Conservation (phyloP, 2,888 invertebrate genomes). For the Drosophila ezoana region DNA sequence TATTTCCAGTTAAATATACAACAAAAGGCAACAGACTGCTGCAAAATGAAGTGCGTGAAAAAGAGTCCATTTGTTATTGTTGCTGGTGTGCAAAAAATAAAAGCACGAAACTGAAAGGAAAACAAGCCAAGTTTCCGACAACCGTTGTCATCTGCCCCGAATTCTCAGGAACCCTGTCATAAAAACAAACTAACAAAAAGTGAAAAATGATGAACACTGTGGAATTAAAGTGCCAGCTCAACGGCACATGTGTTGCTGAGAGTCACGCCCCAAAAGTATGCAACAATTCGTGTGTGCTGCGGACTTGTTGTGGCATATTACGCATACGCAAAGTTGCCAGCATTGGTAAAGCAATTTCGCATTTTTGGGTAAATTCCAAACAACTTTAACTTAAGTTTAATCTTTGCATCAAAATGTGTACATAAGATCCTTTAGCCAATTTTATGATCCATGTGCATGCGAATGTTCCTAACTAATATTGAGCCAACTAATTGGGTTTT, state of each 20-base stretch:
- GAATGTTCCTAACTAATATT: conserved; percentile 22
- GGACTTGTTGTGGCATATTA: background rate
- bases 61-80: conserved; percentile 60
- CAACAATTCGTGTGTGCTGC: conserved; percentile 15
- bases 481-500: conserved; percentile 12
- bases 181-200: conserved; percentile 19
- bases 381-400: background rate
- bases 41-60: conserved; percentile 63
- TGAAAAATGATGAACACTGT: conserved; percentile 4
- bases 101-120: conserved; percentile 3
- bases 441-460: background rate
- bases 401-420: background rate
- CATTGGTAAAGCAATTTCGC: background rate
- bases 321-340: conserved; percentile 26
- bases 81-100: conserved; percentile 18
- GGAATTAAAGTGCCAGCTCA: conserved; percentile 18
- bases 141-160: conserved; percentile 53
- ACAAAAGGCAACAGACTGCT: conserved; percentile 30
- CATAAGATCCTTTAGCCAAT: background rate
- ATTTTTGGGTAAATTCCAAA: background rate
- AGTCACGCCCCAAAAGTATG: conserved; percentile 48
- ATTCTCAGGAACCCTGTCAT: conserved; percentile 24
- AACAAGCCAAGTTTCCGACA: conserved; percentile 66
- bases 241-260: conserved; percentile 2
- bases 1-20: conserved; percentile 8